Evolutionary conservation across 2,113 vertebrate genomes (phyloP).

Genomic region (Actinemys pallida): DNA sequence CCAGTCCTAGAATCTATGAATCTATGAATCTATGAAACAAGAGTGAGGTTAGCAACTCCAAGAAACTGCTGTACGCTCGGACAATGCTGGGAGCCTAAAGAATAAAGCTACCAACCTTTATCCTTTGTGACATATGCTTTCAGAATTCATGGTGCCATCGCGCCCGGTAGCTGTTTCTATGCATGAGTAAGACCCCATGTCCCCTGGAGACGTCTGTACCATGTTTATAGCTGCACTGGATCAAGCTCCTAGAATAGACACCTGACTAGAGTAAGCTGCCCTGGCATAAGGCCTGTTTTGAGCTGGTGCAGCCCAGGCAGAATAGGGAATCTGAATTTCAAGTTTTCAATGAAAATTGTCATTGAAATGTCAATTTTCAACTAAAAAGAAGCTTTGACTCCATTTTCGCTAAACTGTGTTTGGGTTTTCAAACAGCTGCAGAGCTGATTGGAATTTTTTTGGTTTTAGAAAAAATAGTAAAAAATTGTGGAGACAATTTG

Average conservation of each 20-base stretch:
- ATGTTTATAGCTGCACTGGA: background rate
- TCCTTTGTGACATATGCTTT: background rate
- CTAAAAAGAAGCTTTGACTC: background rate
- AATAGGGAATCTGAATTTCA: background rate
- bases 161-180: too few relatives aligned
- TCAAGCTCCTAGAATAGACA: background rate
- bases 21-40: too few relatives aligned
- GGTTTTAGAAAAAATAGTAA: background rate
- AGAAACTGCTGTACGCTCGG: background rate
- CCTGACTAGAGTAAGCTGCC: background rate
- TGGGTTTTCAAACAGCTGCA: background rate
- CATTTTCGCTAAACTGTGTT: background rate
- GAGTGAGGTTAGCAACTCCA: background rate
- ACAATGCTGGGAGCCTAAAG: background rate
- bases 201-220: background rate
- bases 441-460: background rate
- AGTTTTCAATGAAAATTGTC: background rate
- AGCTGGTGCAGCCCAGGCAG: background rate
- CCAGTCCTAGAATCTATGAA: too few relatives aligned
- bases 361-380: background rate
- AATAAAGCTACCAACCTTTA: background rate
- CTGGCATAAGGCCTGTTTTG: background rate
- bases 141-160: background rate
- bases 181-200: too few relatives aligned
- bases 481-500: background rate